phyloP scores from a whole-genome alignment of 2,113 vertebrate genomes.

The Dasyurus viverrinus region DNA sequence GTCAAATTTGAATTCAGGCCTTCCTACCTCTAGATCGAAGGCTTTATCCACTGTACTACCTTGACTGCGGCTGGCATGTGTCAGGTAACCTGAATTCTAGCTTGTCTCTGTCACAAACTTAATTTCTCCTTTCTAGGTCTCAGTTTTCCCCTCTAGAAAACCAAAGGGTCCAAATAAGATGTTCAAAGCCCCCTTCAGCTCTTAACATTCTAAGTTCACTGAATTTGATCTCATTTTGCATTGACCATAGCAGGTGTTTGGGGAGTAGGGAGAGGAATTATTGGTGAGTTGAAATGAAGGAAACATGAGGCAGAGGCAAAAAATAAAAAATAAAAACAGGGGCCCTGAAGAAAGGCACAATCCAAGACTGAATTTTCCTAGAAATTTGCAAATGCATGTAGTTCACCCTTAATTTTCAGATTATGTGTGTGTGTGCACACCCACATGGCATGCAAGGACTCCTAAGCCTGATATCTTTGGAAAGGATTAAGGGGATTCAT shows the following conservation, averaged over 20 bases:
- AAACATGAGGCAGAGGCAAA: neutral
- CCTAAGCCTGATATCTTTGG: neutral
- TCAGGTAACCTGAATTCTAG: neutral
- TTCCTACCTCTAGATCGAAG: neutral
- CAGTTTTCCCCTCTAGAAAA: neutral
- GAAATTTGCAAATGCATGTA: neutral
- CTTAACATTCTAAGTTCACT: neutral
- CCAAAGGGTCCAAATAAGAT: neutral
- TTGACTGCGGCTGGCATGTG: too few species aligned
- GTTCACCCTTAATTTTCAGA: neutral
- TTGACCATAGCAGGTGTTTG: neutral
- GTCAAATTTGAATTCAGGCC: neutral
- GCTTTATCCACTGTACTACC: too few species aligned
- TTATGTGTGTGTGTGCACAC: neutral
- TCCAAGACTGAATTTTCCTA: neutral
- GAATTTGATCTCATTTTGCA: neutral
- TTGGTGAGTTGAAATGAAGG: neutral
- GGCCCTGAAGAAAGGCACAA: neutral
- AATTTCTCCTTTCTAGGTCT: neutral
- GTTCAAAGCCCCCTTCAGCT: neutral
- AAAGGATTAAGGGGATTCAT: neutral
- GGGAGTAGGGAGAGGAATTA: neutral
- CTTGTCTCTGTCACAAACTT: neutral
- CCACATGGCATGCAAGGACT: neutral
- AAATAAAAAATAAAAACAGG: neutral